Evolutionary conservation across 2,113 vertebrate genomes (phyloP).

Genomic region (Cyprinus carpio): DNA sequence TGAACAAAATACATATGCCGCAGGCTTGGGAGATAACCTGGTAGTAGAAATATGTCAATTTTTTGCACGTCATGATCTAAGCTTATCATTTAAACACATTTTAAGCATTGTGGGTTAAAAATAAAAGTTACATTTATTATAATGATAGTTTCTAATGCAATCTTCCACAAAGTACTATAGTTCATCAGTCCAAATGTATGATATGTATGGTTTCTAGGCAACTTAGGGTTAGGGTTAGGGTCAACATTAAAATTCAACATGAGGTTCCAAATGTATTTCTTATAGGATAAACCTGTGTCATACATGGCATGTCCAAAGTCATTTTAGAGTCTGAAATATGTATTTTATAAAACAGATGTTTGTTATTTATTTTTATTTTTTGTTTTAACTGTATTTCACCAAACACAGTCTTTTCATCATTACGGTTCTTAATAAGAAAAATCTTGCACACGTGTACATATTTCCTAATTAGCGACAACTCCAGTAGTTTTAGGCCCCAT

Average conservation of each 20-base stretch:
- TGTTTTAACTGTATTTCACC: not conserved
- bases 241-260: not conserved
- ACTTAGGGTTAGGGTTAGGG: no score
- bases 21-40: no score
- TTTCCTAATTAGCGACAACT: not conserved
- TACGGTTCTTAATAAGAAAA: no score
- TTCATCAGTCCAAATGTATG: not conserved
- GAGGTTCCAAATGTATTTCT: not conserved
- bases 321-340: no score
- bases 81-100: no score
- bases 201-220: not conserved
- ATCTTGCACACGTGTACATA: no score
- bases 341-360: not conserved
- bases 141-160: constrained; percentile 1
- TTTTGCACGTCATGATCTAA: not conserved
- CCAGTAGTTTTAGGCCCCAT: not conserved
- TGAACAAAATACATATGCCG: no score
- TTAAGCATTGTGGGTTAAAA: no score
- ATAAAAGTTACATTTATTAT: not conserved
- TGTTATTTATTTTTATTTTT: not conserved
- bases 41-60: constrained; percentile 7
- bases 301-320: not conserved
- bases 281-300: not conserved
- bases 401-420: not conserved
- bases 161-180: not conserved